These are phyloP conservation scores for Copidosoma aretas DNA, from an alignment of 2,888 invertebrate genomes.

Conservation along the genomic window DNA sequence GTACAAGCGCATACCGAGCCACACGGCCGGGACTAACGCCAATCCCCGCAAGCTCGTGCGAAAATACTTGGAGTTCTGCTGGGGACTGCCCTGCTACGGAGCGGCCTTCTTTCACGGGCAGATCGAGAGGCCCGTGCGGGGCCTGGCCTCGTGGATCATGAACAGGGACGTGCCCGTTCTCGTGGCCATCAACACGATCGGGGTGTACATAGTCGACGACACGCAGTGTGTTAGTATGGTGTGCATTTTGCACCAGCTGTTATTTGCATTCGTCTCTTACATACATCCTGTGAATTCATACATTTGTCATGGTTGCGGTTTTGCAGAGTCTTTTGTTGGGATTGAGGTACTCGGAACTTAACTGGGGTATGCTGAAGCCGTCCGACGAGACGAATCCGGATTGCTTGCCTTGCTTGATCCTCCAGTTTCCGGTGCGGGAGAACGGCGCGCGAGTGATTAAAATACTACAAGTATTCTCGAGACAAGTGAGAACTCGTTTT, in stretches of 20 bases:
- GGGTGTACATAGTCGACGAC: conserved; percentile 86
- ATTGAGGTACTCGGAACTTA: conserved; percentile 85
- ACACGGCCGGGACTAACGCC: conserved; percentile 70
- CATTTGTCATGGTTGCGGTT: too few species aligned
- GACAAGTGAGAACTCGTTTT: conserved; percentile 62
- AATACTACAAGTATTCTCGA: conserved; percentile 76
- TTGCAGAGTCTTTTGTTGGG: conserved; percentile 81
- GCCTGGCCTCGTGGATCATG: conserved; percentile 82
- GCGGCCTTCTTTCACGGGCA: conserved; percentile 95
- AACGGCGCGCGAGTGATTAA: conserved; percentile 80
- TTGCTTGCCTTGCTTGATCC: conserved; percentile 88
- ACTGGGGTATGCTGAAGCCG: conserved; percentile 91
- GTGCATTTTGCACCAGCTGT: too few species aligned
- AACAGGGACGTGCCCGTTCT: conserved; percentile 88
- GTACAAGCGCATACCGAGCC: conserved; percentile 77
- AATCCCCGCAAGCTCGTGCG: conserved; percentile 83
- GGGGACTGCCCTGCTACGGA: conserved; percentile 90
- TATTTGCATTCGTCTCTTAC: too few species aligned
- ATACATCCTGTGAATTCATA: too few species aligned
- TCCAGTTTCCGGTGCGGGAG: conserved; percentile 86
- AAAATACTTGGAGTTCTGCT: conserved; percentile 89
- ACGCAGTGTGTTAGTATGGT: conserved; percentile 77
- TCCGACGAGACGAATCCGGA: conserved; percentile 84
- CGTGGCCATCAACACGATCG: conserved; percentile 85
- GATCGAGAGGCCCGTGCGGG: conserved; percentile 89